Evolutionary conservation across 2,113 vertebrate species (phyloP), one percentile per base, ranked within the genome.

Genomic region (Marcusenius ussheri): DNA sequence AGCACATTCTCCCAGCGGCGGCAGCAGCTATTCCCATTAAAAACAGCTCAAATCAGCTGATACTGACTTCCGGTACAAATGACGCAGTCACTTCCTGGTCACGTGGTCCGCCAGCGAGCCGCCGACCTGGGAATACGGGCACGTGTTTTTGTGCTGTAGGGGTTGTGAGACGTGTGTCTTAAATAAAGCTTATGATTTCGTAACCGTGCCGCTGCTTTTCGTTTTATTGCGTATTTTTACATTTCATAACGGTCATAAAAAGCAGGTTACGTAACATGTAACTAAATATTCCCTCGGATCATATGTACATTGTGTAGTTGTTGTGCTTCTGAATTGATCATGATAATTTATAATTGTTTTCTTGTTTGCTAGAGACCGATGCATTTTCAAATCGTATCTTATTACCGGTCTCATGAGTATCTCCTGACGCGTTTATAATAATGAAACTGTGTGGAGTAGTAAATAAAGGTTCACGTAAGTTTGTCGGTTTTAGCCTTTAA

Each of bases 11-110:
- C 49, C 93, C 92, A 92, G 93, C 92, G 92, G 93, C 94, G 47
- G 92, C 92, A 92, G 93, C 94, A 50, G 92, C 93, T 94, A 96
- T 94, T 96, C 95, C 93, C 92, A 95, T 94, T 94, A 95, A 95
- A 94, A 95, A 95, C 95, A 95, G 91, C 92, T 74, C 90, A 84
- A 58, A 95, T 96, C 96, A 96, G 96, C 96, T 96, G 96, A 95
- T 96, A 66, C 83, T 93, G 24, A 95, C 95, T 95, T 96, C 96
- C 96, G 90, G 92, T 93, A 87, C 90, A 39, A 56, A 62, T 53
- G 83, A 62, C 39, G 31, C 11, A 17, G 66, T 5, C 62, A 87
- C 90, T 91, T 94, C 91, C 92, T 50, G 88, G 70, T 80, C 91
- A 87, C 58, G 21, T 5, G 27, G 74, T 92, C 85, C 91, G 91